Evolutionary conservation across 2,888 invertebrate genomes (phyloP).

Genomic region (Glaucopsyche alexis): DNA sequence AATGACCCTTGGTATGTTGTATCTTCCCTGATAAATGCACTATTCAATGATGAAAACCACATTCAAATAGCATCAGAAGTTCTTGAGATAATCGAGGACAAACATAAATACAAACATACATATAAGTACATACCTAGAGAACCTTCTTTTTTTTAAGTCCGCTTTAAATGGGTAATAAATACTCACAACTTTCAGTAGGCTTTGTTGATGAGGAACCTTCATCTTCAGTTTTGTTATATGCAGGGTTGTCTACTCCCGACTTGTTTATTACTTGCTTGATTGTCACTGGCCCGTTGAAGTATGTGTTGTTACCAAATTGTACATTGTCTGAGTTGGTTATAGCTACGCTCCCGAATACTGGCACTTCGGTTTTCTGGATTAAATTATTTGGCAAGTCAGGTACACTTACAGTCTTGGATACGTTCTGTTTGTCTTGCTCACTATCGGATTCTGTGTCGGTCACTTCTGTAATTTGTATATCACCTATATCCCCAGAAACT

Average conservation of each 20-base stretch:
- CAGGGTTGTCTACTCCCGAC: slow-evolving; percentile 58
- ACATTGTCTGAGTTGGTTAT: slow-evolving; percentile 85
- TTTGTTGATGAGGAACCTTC: slow-evolving; percentile 34
- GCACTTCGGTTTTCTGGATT: slow-evolving; percentile 47
- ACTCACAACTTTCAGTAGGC: slow-evolving; percentile 34
- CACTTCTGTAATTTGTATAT: slow-evolving; percentile 59
- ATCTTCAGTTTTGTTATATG: slow-evolving; percentile 50
- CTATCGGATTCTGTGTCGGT: slow-evolving; percentile 52
- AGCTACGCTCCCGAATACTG: slow-evolving; percentile 80
- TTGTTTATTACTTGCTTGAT: slow-evolving; percentile 84
- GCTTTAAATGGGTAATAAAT: slow-evolving; percentile 7
- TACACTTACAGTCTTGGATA: slow-evolving; percentile 43
- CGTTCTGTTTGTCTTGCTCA: slow-evolving; percentile 41
- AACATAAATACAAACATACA: too few species aligned
- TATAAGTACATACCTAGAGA: too few species aligned
- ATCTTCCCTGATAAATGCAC: too few species aligned
- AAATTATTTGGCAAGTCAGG: slow-evolving; percentile 49
- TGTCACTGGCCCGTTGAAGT: slow-evolving; percentile 88
- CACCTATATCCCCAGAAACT: slow-evolving; percentile 60
- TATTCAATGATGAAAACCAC: too few species aligned
- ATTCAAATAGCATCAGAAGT: too few species aligned
- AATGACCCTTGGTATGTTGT: too few species aligned
- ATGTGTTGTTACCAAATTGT: slow-evolving; percentile 87
- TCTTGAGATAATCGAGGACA: too few species aligned
- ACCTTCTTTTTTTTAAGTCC: too few species aligned